Evolutionary conservation across 2,113 vertebrate species (phyloP), one percentile per base, ranked within the genome.

Genomic region (Astur gentilis): DNA sequence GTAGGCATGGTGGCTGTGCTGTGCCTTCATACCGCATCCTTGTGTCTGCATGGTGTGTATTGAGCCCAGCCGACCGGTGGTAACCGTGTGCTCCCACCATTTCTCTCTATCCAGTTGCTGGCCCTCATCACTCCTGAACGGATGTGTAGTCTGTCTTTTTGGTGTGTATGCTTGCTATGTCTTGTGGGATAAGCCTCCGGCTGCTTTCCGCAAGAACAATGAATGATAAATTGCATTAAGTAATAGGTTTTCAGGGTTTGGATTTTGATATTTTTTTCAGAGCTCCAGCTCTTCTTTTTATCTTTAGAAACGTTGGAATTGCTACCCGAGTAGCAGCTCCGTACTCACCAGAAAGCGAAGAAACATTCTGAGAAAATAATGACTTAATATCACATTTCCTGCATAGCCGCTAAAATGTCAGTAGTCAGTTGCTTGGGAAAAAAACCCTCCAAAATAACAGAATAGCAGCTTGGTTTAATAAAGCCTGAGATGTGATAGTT

Each of bases 391-490:
- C 93, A 75, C 75, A 88, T 96, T 96, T 95, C 89, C 87, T 93
- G n/a, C 86, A 64, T 88, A 88, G 78, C 81, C 22, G 16, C 89
- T 93, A 90, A 96, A 97, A 97, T 95, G 87, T 96, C 94, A 95
- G 82, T 94, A 47, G 66, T 70, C 19, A 38, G 90, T 89, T 93
- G 94, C 89, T 95, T 83, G 50, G 57, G 27, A 76, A 54, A 52
- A 52, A 82, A 75, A 3, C 10, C 10, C 67, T 90, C 62, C 42
- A 64, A 94, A 97, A 87, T 94, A 95, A 93, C 65, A 92, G 91
- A 97, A 94, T 94, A 95, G 72, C 67, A 66, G 64, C 91, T 94
- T 95, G 71, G 84, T 95, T 96, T 96, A 95, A 94, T 90, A 97
- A 96, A 97, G 82, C 67, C 75, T 64, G 87, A 92, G 82, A 96